Base-by-base conservation (phyloP, 2,113 vertebrate genomes). In the Poicephalus meyeri region DNA sequence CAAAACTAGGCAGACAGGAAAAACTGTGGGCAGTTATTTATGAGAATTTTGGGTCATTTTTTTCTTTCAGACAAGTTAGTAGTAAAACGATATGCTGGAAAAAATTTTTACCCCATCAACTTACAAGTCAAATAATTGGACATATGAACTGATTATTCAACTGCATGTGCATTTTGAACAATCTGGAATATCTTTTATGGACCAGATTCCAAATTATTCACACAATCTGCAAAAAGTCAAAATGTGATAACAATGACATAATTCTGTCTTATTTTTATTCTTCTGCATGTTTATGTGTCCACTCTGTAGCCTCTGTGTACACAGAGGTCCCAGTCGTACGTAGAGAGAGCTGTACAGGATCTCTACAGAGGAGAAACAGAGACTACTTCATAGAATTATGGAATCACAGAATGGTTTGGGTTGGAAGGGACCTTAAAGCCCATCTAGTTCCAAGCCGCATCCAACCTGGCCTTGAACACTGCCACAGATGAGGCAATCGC, bases 101-200 rank as follows among this genome's bases (percentile, higher is more conserved):
- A 92, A 91, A 79, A 84, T 77, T 87, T 93, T 91, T 93, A 89
- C 81, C 89, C 89, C 56, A 14, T 72, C 52, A 81, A 69, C 41
- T 95, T 66, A 69, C 60, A 87, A 96, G 81, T 92, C 77, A 86
- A 86, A 84, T 74, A 95, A 94, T 44, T 81, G 61, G 61, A 61
- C 58, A 21, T 52, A 79, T 33, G 56, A 94, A 72, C 52, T 33
- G 58, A 86, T 92, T 84, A 89, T 89, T 81, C 80, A 85, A 89
- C 56, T 50, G 18, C 35, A 31, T 69, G 60, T 64, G 52, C 52
- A 72, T 95, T 95, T 82, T 87, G 80, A 88, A 64, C 23, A 56
- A 84, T 84, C 42, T 76, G 86, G 83, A 81, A 79, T 25, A 28
- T 78, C 93, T 93, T 78, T 88, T 44, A 85, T 72, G 65, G 77